A percentile compares a stretch with the other conserved stretches of the same genome.
phyloP scores from a whole-genome alignment of 2,888 invertebrate genomes.

The Sarcophaga variegata region DNA sequence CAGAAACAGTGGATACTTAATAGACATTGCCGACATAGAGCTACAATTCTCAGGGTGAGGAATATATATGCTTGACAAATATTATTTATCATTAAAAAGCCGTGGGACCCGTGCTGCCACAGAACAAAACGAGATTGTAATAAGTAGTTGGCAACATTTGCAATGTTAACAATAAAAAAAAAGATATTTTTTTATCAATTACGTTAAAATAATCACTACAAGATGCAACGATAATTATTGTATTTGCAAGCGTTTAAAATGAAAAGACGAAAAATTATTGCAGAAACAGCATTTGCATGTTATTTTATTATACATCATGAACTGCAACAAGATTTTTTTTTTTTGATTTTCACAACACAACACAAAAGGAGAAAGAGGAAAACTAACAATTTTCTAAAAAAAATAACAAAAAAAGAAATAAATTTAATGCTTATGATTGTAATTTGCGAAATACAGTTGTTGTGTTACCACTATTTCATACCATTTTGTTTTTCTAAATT shows the following conservation, averaged over 20 bases:
- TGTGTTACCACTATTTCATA: slow-evolving; percentile 74
- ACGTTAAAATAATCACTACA: slow-evolving; percentile 22
- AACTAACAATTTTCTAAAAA: slow-evolving; percentile 17
- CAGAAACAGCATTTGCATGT: slow-evolving; percentile 51
- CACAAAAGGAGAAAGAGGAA: slow-evolving; percentile 40
- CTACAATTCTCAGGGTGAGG: no score
- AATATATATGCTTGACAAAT: no score
- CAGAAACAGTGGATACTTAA: no score
- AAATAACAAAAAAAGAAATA: slow-evolving; percentile 4
- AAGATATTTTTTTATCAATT: no score
- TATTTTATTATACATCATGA: slow-evolving; percentile 53
- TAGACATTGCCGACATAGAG: no score
- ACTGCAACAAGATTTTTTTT: slow-evolving; percentile 46
- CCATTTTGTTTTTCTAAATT: neutral
- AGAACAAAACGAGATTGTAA: no score
- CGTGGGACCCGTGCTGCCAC: no score
- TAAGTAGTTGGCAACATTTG: no score
- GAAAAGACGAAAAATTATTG: neutral
- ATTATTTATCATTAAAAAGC: no score
- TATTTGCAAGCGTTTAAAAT: slow-evolving; percentile 21
- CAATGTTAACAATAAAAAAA: no score
- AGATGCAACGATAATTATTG: slow-evolving; percentile 53
- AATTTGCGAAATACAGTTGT: slow-evolving; percentile 80
- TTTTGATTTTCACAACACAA: slow-evolving; percentile 6
- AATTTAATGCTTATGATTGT: slow-evolving; percentile 75